Evolutionary conservation across 2,888 invertebrate genomes (phyloP), one percentile per base, ranked within the genome.

Genomic region (Cheilosia urbana): DNA sequence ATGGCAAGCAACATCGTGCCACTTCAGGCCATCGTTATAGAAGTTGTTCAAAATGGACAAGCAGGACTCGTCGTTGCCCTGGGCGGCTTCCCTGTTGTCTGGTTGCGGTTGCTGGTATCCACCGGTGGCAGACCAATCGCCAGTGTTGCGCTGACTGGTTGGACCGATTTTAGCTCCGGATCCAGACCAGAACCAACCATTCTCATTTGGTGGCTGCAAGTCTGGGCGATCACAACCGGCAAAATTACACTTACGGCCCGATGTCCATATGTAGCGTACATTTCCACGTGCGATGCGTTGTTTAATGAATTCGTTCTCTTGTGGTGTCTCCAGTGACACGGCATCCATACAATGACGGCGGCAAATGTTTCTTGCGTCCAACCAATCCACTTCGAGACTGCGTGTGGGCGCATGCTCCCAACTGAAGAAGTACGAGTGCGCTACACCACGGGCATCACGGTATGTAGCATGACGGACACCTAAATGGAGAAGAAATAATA

Each of bases 181-280:
- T 87, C 97, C 97, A 6, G 97, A 97, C 97, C 97, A 98, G 94
- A 98, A 98, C 97, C 97, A 98, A 73, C 97, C 97, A 92, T 96
- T 96, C 88, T 96, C 94, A 90, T 96, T 96, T 83, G 96, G 95
- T n/a, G 97, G 97, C 92, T 96, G 96, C 89, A 97, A 93, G 92
- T 97, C 97, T 60, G 95, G 93, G 72, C 97, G 94, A 92, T 96
- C 96, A 92, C 97, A 98, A 49, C 97, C 97, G 83, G 97, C 97
- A 91, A 98, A 98, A 93, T 98, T 97, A 90, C 97, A 98, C 92
- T 97, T 97, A 87, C 97, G 95, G 1, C 97, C 97, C 11, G 97
- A 97, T 1, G 97, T 97, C 97, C 97, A 98, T 90, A 98, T 97
- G 93, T 95, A 98, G 3, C 95, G 93, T 51, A 95, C 94, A 90